A percentile compares a stretch with the other conserved stretches of the same genome.
These are phyloP conservation scores for Nudaria mundana DNA, from an alignment of 2,888 invertebrate species.

Conservation along the genomic window DNA sequence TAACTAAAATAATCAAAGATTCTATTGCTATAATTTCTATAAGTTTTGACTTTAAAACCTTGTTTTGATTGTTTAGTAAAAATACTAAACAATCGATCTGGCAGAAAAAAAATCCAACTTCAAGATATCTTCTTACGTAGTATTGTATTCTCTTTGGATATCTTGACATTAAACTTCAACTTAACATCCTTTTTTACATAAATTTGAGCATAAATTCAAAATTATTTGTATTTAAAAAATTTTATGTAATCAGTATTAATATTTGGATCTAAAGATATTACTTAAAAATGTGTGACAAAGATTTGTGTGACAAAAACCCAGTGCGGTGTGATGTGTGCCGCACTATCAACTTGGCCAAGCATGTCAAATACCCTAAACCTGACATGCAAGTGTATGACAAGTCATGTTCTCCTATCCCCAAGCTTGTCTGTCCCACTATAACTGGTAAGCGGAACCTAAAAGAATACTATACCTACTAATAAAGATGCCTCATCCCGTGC, in stretches of 20 bases:
- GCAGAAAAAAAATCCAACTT: neutral
- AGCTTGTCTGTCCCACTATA: conserved; percentile 44
- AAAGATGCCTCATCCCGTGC: no score
- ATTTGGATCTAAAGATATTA: no score
- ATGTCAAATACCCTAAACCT: conserved; percentile 52
- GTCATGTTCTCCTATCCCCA: conserved; percentile 49
- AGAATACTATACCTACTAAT: neutral
- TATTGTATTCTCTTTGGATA: no score
- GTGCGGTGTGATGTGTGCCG: conserved; percentile 59
- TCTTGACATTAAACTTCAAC: conserved; percentile 10
- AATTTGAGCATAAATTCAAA: conserved; percentile 10
- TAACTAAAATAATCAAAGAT: no score
- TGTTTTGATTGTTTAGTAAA: no score
- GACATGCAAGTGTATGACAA: conserved; percentile 70
- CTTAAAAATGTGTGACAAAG: neutral
- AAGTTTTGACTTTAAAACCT: no score
- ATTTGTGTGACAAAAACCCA: conserved; percentile 7
- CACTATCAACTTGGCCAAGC: conserved; percentile 68
- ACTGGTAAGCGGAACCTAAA: conserved; percentile 39
- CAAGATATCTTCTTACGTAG: conserved; percentile 1
- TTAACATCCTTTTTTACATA: conserved; percentile 5
- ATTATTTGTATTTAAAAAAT: conserved; percentile 1
- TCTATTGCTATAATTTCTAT: no score
- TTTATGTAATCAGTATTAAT: neutral
- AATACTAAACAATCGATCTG: neutral